These are phyloP conservation scores for Parus major DNA, from an alignment of 2,113 vertebrate genomes.

Conservation along the genomic window DNA sequence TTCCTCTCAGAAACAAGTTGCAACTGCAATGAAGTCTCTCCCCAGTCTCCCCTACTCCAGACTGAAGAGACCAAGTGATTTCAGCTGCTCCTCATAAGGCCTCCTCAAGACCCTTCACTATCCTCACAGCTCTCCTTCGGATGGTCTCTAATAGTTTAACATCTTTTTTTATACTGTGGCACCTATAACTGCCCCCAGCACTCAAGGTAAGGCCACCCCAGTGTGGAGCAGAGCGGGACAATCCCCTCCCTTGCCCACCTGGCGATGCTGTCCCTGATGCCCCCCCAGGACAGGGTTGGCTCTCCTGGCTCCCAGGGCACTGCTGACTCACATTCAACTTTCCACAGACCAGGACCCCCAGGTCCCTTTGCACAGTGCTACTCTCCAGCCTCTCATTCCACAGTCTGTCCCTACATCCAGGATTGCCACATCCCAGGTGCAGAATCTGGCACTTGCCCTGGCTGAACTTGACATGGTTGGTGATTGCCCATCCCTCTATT, in stretches of 20 bases:
- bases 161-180: accelerated
- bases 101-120: neutral
- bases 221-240: accelerated
- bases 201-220: accelerated
- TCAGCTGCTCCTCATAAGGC: accelerated
- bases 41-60: neutral
- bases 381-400: neutral
- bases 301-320: neutral
- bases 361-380: accelerated
- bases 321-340: neutral
- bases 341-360: neutral
- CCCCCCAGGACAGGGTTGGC: neutral
- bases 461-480: neutral
- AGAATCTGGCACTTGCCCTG: neutral
- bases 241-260: neutral
- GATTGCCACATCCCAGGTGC: neutral
- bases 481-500: neutral
- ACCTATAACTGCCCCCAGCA: neutral
- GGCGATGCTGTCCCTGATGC: accelerated
- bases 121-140: accelerated
- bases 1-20: neutral
- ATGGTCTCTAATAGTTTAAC: accelerated
- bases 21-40: neutral
- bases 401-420: accelerated
- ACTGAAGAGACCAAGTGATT: neutral